phyloP scores from a whole-genome alignment of 2,797 vertebrate species.

The Cyprinodon diabolis region DNA sequence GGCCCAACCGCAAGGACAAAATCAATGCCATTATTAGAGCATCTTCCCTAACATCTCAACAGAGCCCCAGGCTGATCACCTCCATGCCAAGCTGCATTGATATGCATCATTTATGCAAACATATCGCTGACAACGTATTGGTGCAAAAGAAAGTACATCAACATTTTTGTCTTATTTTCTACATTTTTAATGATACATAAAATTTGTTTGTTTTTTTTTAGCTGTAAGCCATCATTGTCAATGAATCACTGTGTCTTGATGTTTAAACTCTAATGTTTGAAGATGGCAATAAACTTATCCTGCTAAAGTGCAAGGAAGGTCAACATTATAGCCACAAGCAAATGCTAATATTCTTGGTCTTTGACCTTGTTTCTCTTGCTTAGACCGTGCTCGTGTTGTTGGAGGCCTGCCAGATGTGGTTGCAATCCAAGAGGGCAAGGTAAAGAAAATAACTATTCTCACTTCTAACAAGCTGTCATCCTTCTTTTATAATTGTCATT shows the following conservation, averaged over 20 bases:
- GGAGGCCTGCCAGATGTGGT: conserved; percentile 98
- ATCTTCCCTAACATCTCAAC: too few species aligned
- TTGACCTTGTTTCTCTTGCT: conserved; percentile 57
- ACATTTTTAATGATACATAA: too few species aligned
- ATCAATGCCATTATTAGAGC: too few species aligned
- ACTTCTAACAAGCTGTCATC: neutral
- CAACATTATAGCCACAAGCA: conserved; percentile 1
- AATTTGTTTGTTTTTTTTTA: too few species aligned
- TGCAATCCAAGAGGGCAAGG: conserved; percentile 99
- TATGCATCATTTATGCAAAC: too few species aligned
- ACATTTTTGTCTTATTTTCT: too few species aligned
- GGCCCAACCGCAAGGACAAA: too few species aligned
- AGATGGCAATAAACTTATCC: neutral
- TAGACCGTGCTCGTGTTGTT: conserved; percentile 95
- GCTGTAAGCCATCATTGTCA: neutral
- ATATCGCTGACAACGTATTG: too few species aligned
- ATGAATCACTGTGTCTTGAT: neutral
- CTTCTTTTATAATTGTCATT: neutral
- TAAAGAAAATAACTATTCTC: conserved; percentile 60
- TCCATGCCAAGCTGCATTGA: too few species aligned
- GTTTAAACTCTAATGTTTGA: neutral
- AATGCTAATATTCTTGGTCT: conserved; percentile 6
- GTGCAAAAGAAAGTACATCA: too few species aligned
- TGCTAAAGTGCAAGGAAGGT: neutral
- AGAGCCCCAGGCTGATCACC: too few species aligned